Evolutionary conservation across 2,113 vertebrate species (phyloP).

Genomic region (Etia nguti): DNA sequence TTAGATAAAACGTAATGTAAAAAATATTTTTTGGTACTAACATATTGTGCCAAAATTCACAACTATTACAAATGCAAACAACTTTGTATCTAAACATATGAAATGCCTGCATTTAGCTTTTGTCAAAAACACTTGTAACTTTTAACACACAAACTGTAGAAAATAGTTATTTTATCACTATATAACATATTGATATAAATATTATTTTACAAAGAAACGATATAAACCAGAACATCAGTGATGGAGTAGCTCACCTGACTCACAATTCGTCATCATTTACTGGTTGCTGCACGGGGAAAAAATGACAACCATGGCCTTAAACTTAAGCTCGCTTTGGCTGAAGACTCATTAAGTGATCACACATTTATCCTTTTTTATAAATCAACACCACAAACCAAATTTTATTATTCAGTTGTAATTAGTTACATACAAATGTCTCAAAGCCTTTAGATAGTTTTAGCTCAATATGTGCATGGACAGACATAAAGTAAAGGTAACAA

Average conservation of each 20-base stretch:
- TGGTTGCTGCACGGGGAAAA: fast-evolving
- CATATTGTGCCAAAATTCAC: not conserved
- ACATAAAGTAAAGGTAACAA: not conserved
- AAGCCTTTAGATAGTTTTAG: not conserved
- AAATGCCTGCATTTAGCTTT: not conserved
- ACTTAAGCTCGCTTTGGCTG: not conserved
- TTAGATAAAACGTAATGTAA: not conserved
- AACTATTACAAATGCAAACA: not conserved
- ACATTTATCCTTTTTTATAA: not conserved
- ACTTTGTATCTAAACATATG: not conserved
- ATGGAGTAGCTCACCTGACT: not conserved
- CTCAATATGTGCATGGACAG: not conserved
- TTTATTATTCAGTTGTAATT: not conserved
- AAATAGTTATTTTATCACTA: not conserved
- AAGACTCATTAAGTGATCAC: not conserved
- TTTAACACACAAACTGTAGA: not conserved
- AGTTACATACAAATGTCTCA: not conserved
- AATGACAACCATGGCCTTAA: not conserved
- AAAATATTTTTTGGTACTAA: not conserved
- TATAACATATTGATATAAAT: not conserved
- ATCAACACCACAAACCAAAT: not conserved
- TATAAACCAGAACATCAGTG: not conserved
- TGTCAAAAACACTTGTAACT: not conserved
- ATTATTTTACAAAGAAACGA: not conserved
- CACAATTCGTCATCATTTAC: not conserved